phyloP scores from a whole-genome alignment of 2,888 invertebrate genomes.

The Eudemis profundana region DNA sequence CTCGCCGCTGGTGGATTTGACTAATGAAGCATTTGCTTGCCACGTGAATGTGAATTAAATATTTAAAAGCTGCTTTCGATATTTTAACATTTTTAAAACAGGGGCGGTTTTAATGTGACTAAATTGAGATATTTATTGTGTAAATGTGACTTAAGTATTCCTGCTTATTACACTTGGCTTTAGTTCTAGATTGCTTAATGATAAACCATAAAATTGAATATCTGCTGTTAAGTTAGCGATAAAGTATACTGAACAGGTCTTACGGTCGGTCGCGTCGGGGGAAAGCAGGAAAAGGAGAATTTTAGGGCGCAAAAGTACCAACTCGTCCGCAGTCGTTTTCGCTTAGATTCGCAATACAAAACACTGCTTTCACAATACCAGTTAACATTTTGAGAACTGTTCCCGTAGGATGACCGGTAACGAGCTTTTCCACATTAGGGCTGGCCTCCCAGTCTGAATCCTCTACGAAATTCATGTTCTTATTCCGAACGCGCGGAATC shows the following conservation, averaged over 20 bases:
- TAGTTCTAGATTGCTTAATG: slow-evolving; percentile 1
- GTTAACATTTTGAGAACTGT: too few relatives aligned
- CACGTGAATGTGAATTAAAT: too few relatives aligned
- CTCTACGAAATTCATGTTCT: too few relatives aligned
- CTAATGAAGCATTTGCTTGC: too few relatives aligned
- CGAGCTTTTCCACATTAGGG: too few relatives aligned
- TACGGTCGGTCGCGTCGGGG: neutral
- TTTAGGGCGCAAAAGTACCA: neutral
- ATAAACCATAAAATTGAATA: neutral
- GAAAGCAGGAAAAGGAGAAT: neutral
- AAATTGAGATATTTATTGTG: slow-evolving; percentile 18
- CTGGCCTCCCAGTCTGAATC: too few relatives aligned
- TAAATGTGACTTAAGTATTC: slow-evolving; percentile 17
- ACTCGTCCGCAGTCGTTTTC: neutral
- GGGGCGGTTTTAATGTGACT: neutral
- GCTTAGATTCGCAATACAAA: too few relatives aligned
- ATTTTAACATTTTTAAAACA: too few relatives aligned
- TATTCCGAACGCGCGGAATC: too few relatives aligned
- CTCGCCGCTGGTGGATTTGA: too few relatives aligned
- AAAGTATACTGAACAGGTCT: slow-evolving; percentile 1
- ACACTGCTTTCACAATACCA: neutral
- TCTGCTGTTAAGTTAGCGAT: neutral
- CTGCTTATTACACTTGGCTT: neutral
- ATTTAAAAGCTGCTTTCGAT: too few relatives aligned
- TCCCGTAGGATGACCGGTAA: too few relatives aligned